Evolutionary conservation across 92 coral and sea anemone genomes (phyloP).

Genomic region (Galaxea fascicularis): DNA sequence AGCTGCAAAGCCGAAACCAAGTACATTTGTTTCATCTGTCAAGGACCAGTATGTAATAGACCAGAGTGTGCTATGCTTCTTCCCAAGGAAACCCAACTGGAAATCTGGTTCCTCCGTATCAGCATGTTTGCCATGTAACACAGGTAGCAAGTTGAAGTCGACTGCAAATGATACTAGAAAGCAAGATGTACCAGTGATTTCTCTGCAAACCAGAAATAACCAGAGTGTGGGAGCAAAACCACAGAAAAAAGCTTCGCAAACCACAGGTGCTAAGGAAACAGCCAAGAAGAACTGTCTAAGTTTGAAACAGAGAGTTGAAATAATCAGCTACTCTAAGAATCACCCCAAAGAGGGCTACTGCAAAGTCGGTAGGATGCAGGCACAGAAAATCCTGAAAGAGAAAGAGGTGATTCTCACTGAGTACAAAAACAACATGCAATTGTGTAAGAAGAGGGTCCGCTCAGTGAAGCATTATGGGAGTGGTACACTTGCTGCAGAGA

Average conservation of each 20-base stretch:
- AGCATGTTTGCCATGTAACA: slow-evolving; percentile 32
- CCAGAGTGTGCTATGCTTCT: slow-evolving; percentile 42
- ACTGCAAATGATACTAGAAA: slow-evolving; percentile 26
- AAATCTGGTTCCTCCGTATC: slow-evolving; percentile 47
- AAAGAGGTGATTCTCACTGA: slow-evolving; percentile 23
- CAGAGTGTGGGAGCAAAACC: slow-evolving; percentile 8
- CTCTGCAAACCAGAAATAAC: slow-evolving; percentile 16
- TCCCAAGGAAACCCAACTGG: slow-evolving; percentile 58
- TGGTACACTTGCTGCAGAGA: slow-evolving; percentile 60
- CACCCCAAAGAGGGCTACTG: slow-evolving; percentile 58
- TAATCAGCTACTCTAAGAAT: slow-evolving; percentile 54
- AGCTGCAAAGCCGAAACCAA: slow-evolving; percentile 57
- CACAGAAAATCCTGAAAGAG: slow-evolving; percentile 4
- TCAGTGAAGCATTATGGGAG: slow-evolving; percentile 47
- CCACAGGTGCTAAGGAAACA: slow-evolving; percentile 31
- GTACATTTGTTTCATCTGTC: slow-evolving; percentile 57
- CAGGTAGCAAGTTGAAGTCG: slow-evolving; percentile 18
- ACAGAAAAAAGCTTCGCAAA: slow-evolving; percentile 24
- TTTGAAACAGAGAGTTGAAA: slow-evolving; percentile 63
- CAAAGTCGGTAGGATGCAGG: slow-evolving; percentile 54
- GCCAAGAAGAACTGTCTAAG: slow-evolving; percentile 60
- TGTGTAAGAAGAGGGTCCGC: slow-evolving; percentile 40
- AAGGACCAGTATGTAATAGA: slow-evolving; percentile 48
- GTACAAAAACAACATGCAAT: slow-evolving; percentile 33
- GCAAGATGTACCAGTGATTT: slow-evolving; percentile 40